Conservation (phyloP, 2,888 invertebrate species). For the Hirtodrosophila cameraria region DNA sequence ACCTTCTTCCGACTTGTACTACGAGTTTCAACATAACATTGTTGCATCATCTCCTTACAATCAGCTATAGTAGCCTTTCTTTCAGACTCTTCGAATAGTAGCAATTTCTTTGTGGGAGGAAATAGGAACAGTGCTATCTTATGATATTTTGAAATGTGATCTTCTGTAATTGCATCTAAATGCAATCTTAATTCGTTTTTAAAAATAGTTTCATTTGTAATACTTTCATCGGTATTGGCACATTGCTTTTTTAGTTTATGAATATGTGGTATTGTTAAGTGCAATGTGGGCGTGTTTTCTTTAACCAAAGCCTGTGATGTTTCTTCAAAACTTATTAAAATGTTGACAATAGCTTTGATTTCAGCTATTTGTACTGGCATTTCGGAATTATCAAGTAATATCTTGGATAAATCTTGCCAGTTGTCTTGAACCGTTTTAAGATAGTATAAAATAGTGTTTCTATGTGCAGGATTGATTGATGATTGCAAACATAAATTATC, state of each 20-base stretch:
- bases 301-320: conserved; percentile 1
- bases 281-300: conserved; percentile 9
- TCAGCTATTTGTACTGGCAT: not conserved
- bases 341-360: not conserved
- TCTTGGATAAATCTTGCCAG: not conserved
- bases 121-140: conserved; percentile 19
- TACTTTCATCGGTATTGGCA: not conserved
- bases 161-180: conserved; percentile 2
- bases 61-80: conserved; percentile 1
- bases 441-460: conserved; percentile 1
- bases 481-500: not conserved
- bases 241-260: conserved; percentile 23
- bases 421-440: not conserved
- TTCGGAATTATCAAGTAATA: not conserved
- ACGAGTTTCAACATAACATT: conserved; percentile 9
- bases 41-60: conserved; percentile 11
- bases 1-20: not conserved
- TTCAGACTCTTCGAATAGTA: conserved; percentile 4
- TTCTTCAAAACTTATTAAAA: conserved; percentile 4
- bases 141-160: conserved; percentile 20
- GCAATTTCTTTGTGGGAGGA: conserved; percentile 14
- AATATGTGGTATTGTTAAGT: conserved; percentile 16
- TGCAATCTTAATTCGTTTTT: not conserved
- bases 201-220: not conserved
- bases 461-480: not conserved